Conservation (phyloP, 1,140 invertebrate genomes). For the Lanistes nyassanus region DNA sequence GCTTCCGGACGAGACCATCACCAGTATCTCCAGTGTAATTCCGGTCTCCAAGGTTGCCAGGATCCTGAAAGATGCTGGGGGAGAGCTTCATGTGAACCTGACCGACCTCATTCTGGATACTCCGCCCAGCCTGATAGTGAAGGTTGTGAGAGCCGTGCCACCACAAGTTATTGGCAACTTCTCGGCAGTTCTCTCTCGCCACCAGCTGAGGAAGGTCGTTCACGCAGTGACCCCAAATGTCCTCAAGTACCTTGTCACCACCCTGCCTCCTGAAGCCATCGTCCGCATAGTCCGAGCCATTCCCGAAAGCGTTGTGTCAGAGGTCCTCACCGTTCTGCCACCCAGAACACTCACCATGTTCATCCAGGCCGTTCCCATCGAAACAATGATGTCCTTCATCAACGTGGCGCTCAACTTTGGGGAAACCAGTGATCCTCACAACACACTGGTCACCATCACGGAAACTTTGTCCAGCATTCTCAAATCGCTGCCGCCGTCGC, state of each 20-base stretch:
- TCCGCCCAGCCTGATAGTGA: constrained; percentile 10
- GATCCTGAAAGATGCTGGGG: background rate
- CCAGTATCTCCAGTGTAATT: background rate
- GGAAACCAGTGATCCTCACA: background rate
- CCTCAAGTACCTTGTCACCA: background rate
- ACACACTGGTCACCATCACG: constrained; percentile 1
- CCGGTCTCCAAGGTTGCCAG: constrained; percentile 3
- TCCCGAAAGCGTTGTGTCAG: constrained; percentile 12
- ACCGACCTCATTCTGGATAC: background rate
- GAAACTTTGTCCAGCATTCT: constrained; percentile 19
- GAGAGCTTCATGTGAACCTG: background rate
- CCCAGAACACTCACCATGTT: constrained; percentile 6
- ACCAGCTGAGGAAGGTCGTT: constrained; percentile 16
- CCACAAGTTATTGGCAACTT: constrained; percentile 6
- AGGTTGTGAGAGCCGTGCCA: constrained; percentile 8
- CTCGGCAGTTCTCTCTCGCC: background rate
- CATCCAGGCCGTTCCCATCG: constrained; percentile 13
- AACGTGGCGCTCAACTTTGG: background rate
- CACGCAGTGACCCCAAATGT: background rate
- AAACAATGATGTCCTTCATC: constrained; percentile 2
- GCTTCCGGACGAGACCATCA: constrained; percentile 16
- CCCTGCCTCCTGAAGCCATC: constrained; percentile 4
- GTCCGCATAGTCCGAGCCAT: constrained; percentile 1
- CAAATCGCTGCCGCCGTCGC: background rate
- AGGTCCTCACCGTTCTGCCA: background rate